These are phyloP conservation scores for Cantharis nigra DNA, from an alignment of 2,888 invertebrate genomes.

Conservation along the genomic window DNA sequence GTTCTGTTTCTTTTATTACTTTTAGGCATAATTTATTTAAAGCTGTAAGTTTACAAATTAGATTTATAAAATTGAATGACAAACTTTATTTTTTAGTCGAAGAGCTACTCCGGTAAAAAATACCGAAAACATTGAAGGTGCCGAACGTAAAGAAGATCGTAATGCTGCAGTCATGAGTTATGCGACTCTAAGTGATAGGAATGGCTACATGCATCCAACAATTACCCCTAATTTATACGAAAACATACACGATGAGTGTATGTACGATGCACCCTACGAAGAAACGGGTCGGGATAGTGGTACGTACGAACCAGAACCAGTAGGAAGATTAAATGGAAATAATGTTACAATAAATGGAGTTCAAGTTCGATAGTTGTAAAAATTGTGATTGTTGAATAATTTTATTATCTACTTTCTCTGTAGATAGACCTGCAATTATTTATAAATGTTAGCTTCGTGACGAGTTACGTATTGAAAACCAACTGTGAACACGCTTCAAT, in stretches of 20 bases:
- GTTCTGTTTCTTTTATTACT: constrained; percentile 79
- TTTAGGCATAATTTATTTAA: constrained; percentile 78
- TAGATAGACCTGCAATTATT: neutral
- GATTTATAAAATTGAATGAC: neutral
- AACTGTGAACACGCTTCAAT: neutral
- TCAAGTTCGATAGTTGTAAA: constrained; percentile 69
- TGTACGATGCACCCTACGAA: constrained; percentile 78
- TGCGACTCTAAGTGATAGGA: constrained; percentile 77
- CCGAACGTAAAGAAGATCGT: constrained; percentile 83
- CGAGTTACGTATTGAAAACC: neutral
- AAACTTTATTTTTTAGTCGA: constrained; percentile 60
- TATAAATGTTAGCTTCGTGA: neutral
- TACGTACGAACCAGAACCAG: constrained; percentile 70
- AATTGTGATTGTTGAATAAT: constrained; percentile 9
- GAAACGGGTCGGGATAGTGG: constrained; percentile 64
- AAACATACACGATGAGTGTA: constrained; percentile 69
- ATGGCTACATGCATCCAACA: constrained; percentile 50
- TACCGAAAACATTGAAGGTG: constrained; percentile 85
- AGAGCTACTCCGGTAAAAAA: constrained; percentile 87
- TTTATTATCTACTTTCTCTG: neutral
- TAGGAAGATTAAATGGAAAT: constrained; percentile 58
- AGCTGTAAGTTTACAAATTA: constrained; percentile 67
- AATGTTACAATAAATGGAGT: constrained; percentile 89
- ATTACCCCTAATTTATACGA: constrained; percentile 62
- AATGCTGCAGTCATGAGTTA: constrained; percentile 90